phyloP scores from a whole-genome alignment of 30 jellyfish, hydroid and myxozoan species.

The Pelagia noctiluca region DNA sequence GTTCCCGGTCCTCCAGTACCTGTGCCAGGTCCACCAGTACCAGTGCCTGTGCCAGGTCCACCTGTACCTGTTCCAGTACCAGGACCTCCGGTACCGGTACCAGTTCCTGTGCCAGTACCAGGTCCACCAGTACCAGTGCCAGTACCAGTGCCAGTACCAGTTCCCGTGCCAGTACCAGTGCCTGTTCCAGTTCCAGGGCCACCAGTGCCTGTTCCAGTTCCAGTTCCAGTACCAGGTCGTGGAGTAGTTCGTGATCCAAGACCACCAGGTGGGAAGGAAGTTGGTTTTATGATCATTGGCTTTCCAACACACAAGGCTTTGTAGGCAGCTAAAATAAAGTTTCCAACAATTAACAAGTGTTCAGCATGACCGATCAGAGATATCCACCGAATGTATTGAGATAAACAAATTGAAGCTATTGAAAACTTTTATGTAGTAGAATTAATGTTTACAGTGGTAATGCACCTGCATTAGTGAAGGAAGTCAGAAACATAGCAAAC shows the following conservation, averaged over 20 bases:
- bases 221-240: conserved; percentile 66
- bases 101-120: conserved; percentile 37
- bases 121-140: conserved; percentile 50
- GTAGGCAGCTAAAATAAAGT: conserved; percentile 58
- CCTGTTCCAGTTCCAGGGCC: conserved; percentile 58
- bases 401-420: too few species aligned
- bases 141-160: conserved; percentile 29
- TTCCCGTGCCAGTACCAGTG: conserved; percentile 29
- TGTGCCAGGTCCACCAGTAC: conserved; percentile 16
- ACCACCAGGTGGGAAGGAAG: conserved; percentile 73
- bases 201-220: conserved; percentile 28
- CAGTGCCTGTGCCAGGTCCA: conserved; percentile 33
- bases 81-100: conserved; percentile 24
- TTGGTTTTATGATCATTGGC: conserved; percentile 69
- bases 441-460: too few species aligned
- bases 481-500: too few species aligned
- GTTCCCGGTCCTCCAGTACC: conserved; percentile 27
- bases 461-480: too few species aligned
- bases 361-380: too few species aligned
- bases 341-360: too few species aligned
- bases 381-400: too few species aligned
- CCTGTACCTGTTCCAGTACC: conserved; percentile 41
- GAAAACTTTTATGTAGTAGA: too few species aligned
- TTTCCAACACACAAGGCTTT: conserved; percentile 92
- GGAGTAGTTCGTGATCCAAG: conserved; percentile 55